Conservation (phyloP, 1,140 invertebrate species). For the Macrosteles quadrilineatus region DNA sequence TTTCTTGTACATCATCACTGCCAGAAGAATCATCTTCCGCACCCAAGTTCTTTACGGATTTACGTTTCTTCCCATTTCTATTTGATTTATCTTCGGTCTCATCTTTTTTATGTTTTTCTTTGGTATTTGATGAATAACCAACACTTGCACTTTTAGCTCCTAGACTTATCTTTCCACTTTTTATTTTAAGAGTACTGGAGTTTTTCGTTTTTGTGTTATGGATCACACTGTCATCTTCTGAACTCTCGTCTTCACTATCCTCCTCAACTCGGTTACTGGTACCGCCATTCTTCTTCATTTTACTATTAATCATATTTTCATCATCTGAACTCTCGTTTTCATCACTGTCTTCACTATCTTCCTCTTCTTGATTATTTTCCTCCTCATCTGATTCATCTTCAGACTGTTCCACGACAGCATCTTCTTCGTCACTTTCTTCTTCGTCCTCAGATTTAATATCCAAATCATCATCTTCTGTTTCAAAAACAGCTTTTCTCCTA, state of each 20-base stretch:
- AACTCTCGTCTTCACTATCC: constrained; percentile 26
- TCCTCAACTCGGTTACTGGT: constrained; percentile 40
- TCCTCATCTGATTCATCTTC: constrained; percentile 38
- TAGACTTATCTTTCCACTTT: too few relatives aligned
- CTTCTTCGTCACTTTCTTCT: constrained; percentile 2
- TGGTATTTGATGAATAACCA: too few relatives aligned
- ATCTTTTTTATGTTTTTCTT: too few relatives aligned
- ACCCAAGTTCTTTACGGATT: too few relatives aligned
- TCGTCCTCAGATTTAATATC: constrained; percentile 35
- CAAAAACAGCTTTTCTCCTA: constrained; percentile 60
- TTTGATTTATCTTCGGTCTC: too few relatives aligned
- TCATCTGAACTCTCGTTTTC: constrained; percentile 36
- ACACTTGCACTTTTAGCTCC: too few relatives aligned
- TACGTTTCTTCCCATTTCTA: too few relatives aligned
- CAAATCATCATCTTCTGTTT: constrained; percentile 46
- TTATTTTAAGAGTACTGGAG: too few relatives aligned
- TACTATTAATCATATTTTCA: constrained; percentile 37
- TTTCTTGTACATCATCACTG: constrained; percentile 44
- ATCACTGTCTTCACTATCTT: constrained; percentile 34
- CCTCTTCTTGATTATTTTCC: constrained; percentile 31
- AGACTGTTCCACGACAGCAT: constrained; percentile 24
- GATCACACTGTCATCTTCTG: constrained; percentile 47
- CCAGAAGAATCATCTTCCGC: constrained; percentile 31
- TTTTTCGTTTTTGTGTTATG: too few relatives aligned
- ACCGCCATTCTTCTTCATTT: constrained; percentile 28